phyloP scores from a whole-genome alignment of 2,113 vertebrate species.

The Emydura subglobosa region DNA sequence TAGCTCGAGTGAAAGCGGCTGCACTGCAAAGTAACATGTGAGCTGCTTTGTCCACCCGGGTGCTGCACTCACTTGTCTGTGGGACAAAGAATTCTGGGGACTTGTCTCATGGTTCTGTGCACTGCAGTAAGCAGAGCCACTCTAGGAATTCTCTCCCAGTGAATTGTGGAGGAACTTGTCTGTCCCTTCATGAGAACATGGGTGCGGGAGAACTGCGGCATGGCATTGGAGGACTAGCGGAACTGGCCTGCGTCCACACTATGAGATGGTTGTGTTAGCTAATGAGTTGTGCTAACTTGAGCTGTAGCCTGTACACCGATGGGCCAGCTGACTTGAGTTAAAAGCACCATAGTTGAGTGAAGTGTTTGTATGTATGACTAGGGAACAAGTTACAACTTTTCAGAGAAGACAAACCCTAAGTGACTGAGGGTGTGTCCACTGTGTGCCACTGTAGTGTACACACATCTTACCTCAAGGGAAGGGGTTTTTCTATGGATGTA shows the following conservation, averaged over 20 bases:
- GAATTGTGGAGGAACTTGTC: not conserved
- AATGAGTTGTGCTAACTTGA: not conserved
- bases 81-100: not conserved
- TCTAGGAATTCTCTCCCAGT: not conserved
- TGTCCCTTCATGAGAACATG: not conserved
- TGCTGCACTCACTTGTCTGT: not conserved
- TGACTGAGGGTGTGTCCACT: not conserved
- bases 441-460: not conserved
- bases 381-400: not conserved
- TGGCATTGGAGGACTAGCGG: not conserved
- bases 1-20: not conserved
- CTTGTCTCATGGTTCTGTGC: not conserved
- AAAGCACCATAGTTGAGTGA: not conserved
- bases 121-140: not conserved
- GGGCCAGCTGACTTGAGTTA: not conserved
- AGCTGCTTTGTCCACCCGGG: not conserved
- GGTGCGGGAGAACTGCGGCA: not conserved
- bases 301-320: not conserved
- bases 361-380: not conserved
- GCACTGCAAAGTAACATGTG: not conserved
- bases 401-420: not conserved
- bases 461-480: not conserved
- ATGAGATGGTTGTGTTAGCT: not conserved
- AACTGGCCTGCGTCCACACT: not conserved
- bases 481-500: too few relatives aligned